Base-by-base conservation (phyloP, 1,140 invertebrate genomes). In the Hyles euphorbiae region DNA sequence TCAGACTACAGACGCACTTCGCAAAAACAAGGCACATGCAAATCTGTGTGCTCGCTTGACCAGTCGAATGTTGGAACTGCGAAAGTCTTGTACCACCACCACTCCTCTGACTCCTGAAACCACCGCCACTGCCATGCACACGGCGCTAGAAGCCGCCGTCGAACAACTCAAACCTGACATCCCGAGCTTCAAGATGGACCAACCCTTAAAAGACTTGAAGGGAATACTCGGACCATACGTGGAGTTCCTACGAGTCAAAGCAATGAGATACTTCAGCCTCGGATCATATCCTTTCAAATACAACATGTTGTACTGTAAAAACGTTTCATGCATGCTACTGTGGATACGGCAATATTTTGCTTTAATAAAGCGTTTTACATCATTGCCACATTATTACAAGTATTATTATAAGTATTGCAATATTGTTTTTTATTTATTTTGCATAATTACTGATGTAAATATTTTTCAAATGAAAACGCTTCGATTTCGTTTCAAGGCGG, bases 271-370 rank as follows among this genome's bases (percentile, higher is more conserved):
- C 69, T 88, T 88, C 70, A 77, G 73, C 54, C 34, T 84, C 58
- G 80, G 69, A 82, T 86, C 83, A 87, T 88, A 88, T 88, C 86
- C 86, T 88, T 88, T 88, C 77, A 50, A 74, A 72, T 63, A 47
- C 8, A 8, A 5, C 2, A 40, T 8, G 36, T 5, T 40, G 36
- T 40, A 40, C 36, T 40, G 36, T 40, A 5, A 5, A 40, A 5
- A 40, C 36, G 2, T 40, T 40, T 40, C 8, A 40, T 40, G 36
- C 36, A 40, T 40, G 36, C 4, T 40, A 40, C 36, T 5, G 8
- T 40, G 36, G 36, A 5, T 40, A 5, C 8, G 36, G 36, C 36
- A 40, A 40, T 5, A 40, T 40, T 40, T 40, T 40, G 36, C 36
- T 40, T 40, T 40, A 8, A 40, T 40, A 40, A 40, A 40, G 36